A percentile compares a stretch with the other conserved stretches of the same genome.
Conservation (phyloP, 2,113 vertebrate species). For the Aegithalos caudatus region DNA sequence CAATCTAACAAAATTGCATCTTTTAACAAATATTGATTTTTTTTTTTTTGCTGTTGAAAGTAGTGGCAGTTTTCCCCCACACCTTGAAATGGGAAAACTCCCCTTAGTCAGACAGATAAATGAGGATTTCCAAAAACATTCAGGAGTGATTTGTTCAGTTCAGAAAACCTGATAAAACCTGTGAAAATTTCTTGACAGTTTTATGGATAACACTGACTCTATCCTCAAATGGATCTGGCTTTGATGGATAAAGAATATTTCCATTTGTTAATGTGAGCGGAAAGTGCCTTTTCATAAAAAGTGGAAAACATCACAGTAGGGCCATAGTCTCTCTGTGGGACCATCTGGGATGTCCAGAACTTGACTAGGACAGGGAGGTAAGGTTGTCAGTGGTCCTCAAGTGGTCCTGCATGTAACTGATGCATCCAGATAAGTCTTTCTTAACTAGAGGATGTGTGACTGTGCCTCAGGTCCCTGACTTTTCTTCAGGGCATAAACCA, state of each 20-base stretch:
- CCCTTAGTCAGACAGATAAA: neutral
- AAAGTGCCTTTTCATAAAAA: neutral
- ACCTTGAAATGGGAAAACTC: neutral
- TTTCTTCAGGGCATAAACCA: neutral
- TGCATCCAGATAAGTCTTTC: neutral
- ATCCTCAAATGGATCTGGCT: neutral
- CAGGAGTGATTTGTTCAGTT: neutral
- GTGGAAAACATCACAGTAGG: neutral
- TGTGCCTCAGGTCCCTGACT: neutral
- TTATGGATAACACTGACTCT: neutral
- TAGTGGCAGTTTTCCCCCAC: neutral
- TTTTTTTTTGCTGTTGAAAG: neutral
- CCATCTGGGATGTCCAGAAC: neutral
- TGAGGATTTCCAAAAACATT: neutral
- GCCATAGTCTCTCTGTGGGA: neutral
- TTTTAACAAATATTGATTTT: neutral
- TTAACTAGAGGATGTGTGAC: neutral
- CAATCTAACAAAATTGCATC: neutral
- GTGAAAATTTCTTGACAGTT: neutral
- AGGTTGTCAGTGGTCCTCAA: neutral
- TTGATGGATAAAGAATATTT: neutral
- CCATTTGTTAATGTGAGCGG: neutral
- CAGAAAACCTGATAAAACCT: conserved; percentile 8
- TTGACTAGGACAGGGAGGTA: neutral
- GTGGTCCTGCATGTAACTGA: neutral